A percentile compares a stretch with the other conserved stretches of the same genome.
These are phyloP conservation scores for Tetraneura akinire DNA, from an alignment of 1,140 invertebrate genomes.

Conservation along the genomic window DNA sequence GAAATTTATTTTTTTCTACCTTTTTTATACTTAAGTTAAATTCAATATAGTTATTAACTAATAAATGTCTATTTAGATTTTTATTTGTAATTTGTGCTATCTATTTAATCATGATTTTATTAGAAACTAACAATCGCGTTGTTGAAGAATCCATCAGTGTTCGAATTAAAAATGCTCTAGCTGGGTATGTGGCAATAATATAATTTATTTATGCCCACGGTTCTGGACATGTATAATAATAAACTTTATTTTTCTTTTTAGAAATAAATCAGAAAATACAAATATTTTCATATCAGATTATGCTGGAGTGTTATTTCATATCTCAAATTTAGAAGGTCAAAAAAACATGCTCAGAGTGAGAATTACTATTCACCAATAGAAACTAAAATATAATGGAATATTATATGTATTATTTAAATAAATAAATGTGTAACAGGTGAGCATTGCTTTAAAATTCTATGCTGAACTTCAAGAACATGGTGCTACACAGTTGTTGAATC, in stretches of 20 bases:
- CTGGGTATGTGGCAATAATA: slow-evolving; percentile 72
- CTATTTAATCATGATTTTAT: slow-evolving; percentile 82
- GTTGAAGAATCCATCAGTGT: slow-evolving; percentile 91
- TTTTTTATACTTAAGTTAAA: neutral
- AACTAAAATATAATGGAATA: neutral
- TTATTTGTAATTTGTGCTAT: neutral
- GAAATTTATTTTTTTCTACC: too few relatives aligned
- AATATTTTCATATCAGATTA: slow-evolving; percentile 95
- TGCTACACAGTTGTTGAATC: slow-evolving; percentile 91
- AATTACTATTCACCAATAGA: slow-evolving; percentile 53
- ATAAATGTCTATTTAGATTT: slow-evolving; percentile 5
- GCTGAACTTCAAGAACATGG: slow-evolving; percentile 97
- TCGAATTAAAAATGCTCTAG: slow-evolving; percentile 93
- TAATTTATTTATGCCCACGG: neutral
- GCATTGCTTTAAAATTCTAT: slow-evolving; percentile 98
- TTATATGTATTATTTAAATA: neutral
- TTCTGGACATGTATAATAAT: neutral
- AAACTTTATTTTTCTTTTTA: slow-evolving; percentile 63
- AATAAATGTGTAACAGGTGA: slow-evolving; percentile 76
- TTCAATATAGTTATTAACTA: neutral
- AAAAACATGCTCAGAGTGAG: slow-evolving; percentile 95
- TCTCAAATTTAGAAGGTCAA: slow-evolving; percentile 94
- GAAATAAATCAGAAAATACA: slow-evolving; percentile 91
- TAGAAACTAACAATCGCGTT: slow-evolving; percentile 98
- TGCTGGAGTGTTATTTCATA: slow-evolving; percentile 97